Evolutionary conservation across 2,797 vertebrate genomes (phyloP), one percentile per base, ranked within the genome.

Genomic region (Lindbergichthys nudifrons): DNA sequence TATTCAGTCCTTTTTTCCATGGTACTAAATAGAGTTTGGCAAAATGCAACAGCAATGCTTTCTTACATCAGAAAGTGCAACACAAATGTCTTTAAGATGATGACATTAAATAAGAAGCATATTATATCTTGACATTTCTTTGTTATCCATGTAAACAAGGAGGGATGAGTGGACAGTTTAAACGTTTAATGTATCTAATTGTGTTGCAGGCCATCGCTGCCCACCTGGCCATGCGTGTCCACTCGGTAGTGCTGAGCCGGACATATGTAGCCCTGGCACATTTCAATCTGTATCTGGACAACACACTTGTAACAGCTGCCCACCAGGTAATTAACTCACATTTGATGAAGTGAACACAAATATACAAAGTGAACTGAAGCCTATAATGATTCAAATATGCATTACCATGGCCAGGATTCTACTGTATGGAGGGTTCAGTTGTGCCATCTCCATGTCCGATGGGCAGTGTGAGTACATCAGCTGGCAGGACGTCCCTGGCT

Each of bases 201-300:
- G 42, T 74, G 47, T 75, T 11, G 63, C 88, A 96, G 95, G 85
- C 79, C 70, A 23, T 58, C 81, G 93, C 63, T 98, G 98, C 79
- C 96, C 94, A 2, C 65, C 88, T 74, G 94, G 94, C 52, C 88
- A 93, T 48, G 69, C 78, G 0, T 96, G 95, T 71, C 90, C 94
- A 51, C 69, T 50, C 75, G 94, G 94, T 52, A 94, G 92, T 41
- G 75, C 76, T 16, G 83, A 94, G 71, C 96, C 96, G 0, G 21
- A 77, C 66, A 78, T 90, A 41, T 99, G 97, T 71, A 90, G 85
- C 3, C 72, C 93, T 36, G 97, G 97, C 46, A 92, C 96, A 41
- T 97, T 96, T 67, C 97, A 98, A 79, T 88, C 96, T 65, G 89
- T 89, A 80, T 71, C 88, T 85, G 95, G 95, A 50, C 93, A 95